These are phyloP conservation scores for Neopelma chrysocephalum DNA, from an alignment of 2,797 vertebrate genomes.

Conservation along the genomic window DNA sequence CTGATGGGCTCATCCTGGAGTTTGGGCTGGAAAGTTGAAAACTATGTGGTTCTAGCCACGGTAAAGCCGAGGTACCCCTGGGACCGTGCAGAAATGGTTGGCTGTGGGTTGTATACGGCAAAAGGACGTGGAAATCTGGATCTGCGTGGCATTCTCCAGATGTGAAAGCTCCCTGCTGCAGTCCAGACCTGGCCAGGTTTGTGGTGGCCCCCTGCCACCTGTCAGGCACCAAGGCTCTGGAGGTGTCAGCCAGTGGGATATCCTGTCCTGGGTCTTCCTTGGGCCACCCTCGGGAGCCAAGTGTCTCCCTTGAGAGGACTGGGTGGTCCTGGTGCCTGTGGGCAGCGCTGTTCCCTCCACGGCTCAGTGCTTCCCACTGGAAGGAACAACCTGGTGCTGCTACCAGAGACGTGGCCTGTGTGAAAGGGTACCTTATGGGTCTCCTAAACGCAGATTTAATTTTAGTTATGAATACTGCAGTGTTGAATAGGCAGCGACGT, in stretches of 20 bases:
- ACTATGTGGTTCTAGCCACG: fast-evolving
- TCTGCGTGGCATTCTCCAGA: not conserved
- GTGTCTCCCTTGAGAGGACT: fast-evolving
- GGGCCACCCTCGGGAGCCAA: not conserved
- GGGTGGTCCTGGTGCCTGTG: fast-evolving
- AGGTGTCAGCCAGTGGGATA: not conserved
- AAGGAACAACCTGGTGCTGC: not conserved
- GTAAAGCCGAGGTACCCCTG: not conserved
- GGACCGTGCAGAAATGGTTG: fast-evolving
- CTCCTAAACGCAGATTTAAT: conserved; percentile 1
- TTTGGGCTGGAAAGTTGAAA: not conserved
- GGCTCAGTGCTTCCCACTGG: not conserved
- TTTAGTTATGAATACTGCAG: conserved; percentile 17
- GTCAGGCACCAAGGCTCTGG: not conserved
- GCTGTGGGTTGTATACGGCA: not conserved
- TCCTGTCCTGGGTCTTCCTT: not conserved
- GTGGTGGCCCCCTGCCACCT: fast-evolving
- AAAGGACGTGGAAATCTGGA: fast-evolving
- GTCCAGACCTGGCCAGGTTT: not conserved
- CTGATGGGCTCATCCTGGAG: not conserved
- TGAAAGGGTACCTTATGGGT: not conserved
- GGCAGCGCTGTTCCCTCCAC: fast-evolving
- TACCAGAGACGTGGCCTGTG: fast-evolving
- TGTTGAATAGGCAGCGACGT: conserved; percentile 7
- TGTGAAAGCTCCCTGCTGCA: not conserved